Conservation (phyloP, 2,797 vertebrate species). For the Ibycter americanus region DNA sequence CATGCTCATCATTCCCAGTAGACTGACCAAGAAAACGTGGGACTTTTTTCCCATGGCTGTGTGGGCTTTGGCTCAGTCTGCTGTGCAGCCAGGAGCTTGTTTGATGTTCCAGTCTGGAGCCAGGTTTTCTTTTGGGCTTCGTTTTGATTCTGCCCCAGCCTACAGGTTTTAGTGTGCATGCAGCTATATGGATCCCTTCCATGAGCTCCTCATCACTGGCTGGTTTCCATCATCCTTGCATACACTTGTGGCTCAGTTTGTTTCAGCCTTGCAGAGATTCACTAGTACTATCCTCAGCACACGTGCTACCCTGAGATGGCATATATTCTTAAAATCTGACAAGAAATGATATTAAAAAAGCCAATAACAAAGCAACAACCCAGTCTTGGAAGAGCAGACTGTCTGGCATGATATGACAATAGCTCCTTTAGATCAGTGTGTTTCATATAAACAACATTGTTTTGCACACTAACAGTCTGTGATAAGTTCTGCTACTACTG, state of each 20-base stretch:
- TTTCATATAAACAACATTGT: conserved; percentile 46
- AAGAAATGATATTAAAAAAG: background rate
- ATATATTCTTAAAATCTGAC: conserved; percentile 1
- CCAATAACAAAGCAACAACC: background rate
- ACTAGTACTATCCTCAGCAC: background rate
- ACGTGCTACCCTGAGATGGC: background rate
- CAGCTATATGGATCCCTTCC: background rate
- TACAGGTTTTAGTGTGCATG: background rate
- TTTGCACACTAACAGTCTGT: background rate
- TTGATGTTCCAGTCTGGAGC: background rate
- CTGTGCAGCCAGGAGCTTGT: background rate
- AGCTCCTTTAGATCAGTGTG: conserved; percentile 15
- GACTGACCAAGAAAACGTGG: background rate
- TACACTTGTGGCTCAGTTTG: background rate
- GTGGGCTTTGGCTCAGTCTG: background rate
- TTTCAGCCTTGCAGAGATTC: conserved; percentile 19
- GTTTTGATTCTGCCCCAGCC: background rate
- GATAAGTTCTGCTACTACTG: conserved; percentile 27
- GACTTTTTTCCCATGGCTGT: background rate
- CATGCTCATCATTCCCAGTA: background rate
- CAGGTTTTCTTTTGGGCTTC: background rate
- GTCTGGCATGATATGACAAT: background rate
- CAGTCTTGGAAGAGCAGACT: conserved; percentile 17
- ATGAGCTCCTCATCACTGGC: background rate
- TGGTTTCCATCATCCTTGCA: background rate